Base-by-base conservation (phyloP, 1,140 invertebrate species). In the Drosophila paulistorum region DNA sequence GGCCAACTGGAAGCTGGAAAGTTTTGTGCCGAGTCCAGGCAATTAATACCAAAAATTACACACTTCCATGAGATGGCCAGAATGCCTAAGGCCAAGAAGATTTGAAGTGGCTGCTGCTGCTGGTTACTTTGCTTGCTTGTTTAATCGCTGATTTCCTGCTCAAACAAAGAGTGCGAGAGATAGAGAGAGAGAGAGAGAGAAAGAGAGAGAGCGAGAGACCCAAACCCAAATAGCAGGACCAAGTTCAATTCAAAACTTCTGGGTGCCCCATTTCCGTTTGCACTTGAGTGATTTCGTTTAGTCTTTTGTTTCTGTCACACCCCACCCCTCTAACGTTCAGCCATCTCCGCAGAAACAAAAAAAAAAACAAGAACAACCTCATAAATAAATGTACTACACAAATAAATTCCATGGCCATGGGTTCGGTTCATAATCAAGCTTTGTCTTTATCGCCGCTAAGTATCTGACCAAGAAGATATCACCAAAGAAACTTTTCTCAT, bases 41-140 rank as follows among this genome's bases (percentile, higher is more conserved):
- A 86, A 86, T 83, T 87, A 87, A 87, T 87, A 89, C 84, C 76
- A 74, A 83, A 86, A 86, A 89, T 86, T 89, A 89, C 79, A 83
- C 79, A 80, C 79, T 83, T 77, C 79, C 79, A 77, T 48, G 41
- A 71, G 48, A 55, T 57, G 55, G 68, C 62, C 26, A 20, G 48
- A 70, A 37, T 42, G 37, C 73, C 68, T 58, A 11, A 57, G 67
- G 72, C 72, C 57, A 55, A 35, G 74, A 68, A 51, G 79, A 86
- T 79, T 68, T 70, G 26, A 73, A 71, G 66, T 54, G 66, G 30
- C 39, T 62, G 55, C 68, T 76, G 76, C 54, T 76, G 76, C 54
- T 77, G 67, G 84, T 87, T 86, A 77, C 76, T 86, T 83, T 87
- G 74, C 76, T 89, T 83, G 76, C 58, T 77, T 87, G 83, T 67